phyloP scores from a whole-genome alignment of 2,113 vertebrate genomes.

The Cinclus cinclus region DNA sequence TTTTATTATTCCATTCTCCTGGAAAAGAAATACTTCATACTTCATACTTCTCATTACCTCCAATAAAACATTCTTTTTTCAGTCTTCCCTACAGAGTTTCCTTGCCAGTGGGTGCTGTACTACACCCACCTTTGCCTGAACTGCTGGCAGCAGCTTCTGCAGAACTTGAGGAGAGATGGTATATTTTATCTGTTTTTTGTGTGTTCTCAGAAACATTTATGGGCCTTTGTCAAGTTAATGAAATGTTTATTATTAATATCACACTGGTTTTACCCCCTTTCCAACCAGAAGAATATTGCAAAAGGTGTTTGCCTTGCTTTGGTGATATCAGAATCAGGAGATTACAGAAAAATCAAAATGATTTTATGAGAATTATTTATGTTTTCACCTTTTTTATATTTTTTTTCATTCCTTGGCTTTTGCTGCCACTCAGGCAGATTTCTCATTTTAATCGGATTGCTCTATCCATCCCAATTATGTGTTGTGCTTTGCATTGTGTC shows the following conservation, averaged over 20 bases:
- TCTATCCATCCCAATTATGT: neutral
- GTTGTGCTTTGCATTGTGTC: neutral
- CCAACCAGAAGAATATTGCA: neutral
- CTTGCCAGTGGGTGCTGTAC: slow-evolving; percentile 2
- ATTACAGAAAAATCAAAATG: neutral
- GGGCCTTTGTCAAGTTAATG: slow-evolving; percentile 11
- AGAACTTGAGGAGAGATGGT: slow-evolving; percentile 47
- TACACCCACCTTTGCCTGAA: slow-evolving; percentile 46
- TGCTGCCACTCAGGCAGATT: neutral
- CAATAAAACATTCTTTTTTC: slow-evolving; percentile 5
- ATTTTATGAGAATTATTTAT: neutral
- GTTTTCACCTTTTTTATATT: neutral
- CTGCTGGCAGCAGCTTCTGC: slow-evolving; percentile 32
- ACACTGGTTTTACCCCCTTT: neutral
- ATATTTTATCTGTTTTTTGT: slow-evolving; percentile 22
- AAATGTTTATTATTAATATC: slow-evolving; percentile 25
- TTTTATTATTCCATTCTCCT: neutral
- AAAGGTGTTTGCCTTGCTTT: neutral
- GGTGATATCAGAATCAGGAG: neutral
- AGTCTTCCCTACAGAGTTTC: neutral
- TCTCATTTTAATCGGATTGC: neutral
- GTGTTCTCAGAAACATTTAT: slow-evolving; percentile 36
- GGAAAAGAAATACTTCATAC: neutral
- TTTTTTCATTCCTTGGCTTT: neutral
- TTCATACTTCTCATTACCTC: neutral